Evolutionary conservation across 2,797 vertebrate species (phyloP).

Genomic region (Lepilemur septentrionalis): DNA sequence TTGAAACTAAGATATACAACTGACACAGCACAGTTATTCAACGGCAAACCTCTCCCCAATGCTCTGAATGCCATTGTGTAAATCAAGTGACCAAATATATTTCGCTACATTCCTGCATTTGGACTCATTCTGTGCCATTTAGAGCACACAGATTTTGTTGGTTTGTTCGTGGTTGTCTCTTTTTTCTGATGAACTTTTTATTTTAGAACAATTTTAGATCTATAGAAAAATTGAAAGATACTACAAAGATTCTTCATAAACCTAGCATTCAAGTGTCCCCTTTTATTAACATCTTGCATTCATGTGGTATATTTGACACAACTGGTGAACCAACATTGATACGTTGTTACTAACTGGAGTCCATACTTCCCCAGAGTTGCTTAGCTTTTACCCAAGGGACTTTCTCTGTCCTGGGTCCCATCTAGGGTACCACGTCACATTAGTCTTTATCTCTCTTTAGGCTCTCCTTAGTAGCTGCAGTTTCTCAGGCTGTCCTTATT

Average conservation of each 20-base stretch:
- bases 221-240: background rate
- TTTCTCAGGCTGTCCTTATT: background rate
- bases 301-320: background rate
- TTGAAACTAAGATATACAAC: background rate
- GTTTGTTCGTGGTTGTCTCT: background rate
- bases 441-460: background rate
- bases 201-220: background rate
- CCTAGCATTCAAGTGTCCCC: background rate
- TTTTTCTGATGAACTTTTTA: background rate
- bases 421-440: background rate
- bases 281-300: background rate
- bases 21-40: background rate
- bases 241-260: background rate
- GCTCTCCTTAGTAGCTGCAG: background rate
- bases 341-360: background rate
- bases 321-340: background rate
- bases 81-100: background rate
- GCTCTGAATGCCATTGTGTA: background rate
- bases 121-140: no score
- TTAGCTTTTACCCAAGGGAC: background rate
- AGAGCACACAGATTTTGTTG: background rate
- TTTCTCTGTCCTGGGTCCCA: background rate
- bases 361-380: background rate
- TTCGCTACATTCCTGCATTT: background rate
- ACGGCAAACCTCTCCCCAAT: background rate